A percentile compares a stretch with the other conserved stretches of the same genome.
phyloP scores from a whole-genome alignment of 2,797 vertebrate species.

The Megalops cyprinoides region DNA sequence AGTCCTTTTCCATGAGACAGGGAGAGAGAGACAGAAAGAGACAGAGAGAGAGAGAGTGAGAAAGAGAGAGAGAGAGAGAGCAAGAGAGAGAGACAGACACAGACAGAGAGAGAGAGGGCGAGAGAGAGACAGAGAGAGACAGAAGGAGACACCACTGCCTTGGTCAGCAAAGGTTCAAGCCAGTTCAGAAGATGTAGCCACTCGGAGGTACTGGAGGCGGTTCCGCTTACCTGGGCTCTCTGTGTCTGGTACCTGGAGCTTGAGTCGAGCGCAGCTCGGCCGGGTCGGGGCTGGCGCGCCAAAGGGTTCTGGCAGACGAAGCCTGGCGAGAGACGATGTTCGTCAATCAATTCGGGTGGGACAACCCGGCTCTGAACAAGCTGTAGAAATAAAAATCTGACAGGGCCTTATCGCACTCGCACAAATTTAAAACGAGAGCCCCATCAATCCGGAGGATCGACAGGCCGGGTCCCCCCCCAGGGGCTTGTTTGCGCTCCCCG shows the following conservation, averaged over 20 bases:
- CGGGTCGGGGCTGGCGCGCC: constrained; percentile 64
- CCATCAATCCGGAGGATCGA: constrained; percentile 47
- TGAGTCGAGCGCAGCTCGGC: constrained; percentile 74
- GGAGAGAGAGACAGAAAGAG: too few species aligned
- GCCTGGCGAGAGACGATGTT: constrained; percentile 66
- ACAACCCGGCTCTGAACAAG: background rate
- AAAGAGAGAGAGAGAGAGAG: too few species aligned
- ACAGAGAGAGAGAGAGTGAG: too few species aligned
- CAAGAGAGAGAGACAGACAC: too few species aligned
- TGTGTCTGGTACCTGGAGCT: constrained; percentile 69
- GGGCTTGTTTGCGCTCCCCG: constrained; percentile 56
- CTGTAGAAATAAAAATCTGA: background rate
- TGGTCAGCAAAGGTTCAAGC: background rate
- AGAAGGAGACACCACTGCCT: background rate
- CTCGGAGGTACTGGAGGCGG: background rate
- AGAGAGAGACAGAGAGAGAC: too few species aligned
- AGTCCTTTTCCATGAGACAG: constrained; percentile 62
- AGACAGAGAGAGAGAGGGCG: too few species aligned
- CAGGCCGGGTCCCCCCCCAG: constrained; percentile 51
- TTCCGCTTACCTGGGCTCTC: constrained; percentile 78
- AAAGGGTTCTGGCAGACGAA: constrained; percentile 90
- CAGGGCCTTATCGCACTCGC: background rate
- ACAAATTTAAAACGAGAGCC: background rate
- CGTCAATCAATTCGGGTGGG: background rate
- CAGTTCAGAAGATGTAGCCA: constrained; percentile 43